Conservation (phyloP, 1,140 invertebrate species). For the Drosophila biarmipes region DNA sequence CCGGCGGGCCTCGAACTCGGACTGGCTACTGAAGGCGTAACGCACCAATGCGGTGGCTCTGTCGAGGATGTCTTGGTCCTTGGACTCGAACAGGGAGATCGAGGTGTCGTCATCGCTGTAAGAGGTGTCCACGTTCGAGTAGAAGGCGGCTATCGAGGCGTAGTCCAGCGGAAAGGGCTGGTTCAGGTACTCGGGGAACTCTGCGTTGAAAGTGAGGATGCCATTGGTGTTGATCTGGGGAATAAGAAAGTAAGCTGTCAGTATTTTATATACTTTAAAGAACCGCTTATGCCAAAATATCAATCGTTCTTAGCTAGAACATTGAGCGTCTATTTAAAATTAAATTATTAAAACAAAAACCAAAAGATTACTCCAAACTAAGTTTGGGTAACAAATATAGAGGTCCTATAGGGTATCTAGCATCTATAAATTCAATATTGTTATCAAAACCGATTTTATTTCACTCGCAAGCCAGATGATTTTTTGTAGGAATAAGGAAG, state of each 20-base stretch:
- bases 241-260: background rate
- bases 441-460: no score
- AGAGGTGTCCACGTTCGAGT: conserved; percentile 95
- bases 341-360: no score
- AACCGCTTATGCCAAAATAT: no score
- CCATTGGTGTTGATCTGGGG: conserved; percentile 95
- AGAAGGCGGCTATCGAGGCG: conserved; percentile 95
- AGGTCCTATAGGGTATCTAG: no score
- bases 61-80: conserved; percentile 87
- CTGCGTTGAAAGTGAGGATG: conserved; percentile 94
- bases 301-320: no score
- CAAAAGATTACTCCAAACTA: no score
- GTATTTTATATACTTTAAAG: background rate
- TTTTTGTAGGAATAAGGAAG: conserved; percentile 19
- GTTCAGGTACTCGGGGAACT: conserved; percentile 93
- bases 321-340: no score
- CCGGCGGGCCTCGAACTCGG: conserved; percentile 87
- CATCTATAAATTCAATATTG: no score
- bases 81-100: conserved; percentile 92
- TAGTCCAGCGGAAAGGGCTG: conserved; percentile 95
- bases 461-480: no score
- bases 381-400: no score
- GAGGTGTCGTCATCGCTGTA: conserved; percentile 85
- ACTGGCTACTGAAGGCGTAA: conserved; percentile 88
- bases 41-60: conserved; percentile 89